phyloP scores from a whole-genome alignment of 2,888 invertebrate species.

The Himalopsyche tibetana region DNA sequence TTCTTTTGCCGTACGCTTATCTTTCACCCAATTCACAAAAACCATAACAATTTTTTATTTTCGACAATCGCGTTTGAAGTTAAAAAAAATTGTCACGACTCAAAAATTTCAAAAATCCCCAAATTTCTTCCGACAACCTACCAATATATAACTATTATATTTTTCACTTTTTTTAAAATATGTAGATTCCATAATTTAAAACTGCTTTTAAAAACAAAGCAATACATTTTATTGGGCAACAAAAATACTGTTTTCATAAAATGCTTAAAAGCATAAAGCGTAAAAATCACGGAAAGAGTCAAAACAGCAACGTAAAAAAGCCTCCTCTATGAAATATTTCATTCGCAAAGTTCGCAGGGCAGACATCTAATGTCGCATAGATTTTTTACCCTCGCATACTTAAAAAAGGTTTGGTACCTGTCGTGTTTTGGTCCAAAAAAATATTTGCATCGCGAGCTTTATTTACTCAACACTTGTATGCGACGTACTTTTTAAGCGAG shows the following conservation, averaged over 20 bases:
- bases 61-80: too few species aligned
- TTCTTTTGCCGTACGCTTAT: too few species aligned
- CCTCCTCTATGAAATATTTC: neutral
- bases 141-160: too few species aligned
- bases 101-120: too few species aligned
- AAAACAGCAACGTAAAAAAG: neutral
- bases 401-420: constrained; percentile 23
- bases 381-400: constrained; percentile 33
- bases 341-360: neutral
- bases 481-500: neutral
- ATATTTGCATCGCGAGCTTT: neutral
- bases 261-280: neutral
- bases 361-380: constrained; percentile 20
- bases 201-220: too few species aligned
- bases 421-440: neutral
- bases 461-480: neutral
- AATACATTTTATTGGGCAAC: too few species aligned
- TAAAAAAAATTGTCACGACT: too few species aligned
- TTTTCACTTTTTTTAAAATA: too few species aligned
- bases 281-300: neutral
- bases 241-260: neutral
- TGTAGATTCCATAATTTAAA: too few species aligned
- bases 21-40: too few species aligned
- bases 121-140: too few species aligned
- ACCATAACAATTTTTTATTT: too few species aligned